Conservation (phyloP, 1,140 invertebrate species). For the Lepidurus couesii region DNA sequence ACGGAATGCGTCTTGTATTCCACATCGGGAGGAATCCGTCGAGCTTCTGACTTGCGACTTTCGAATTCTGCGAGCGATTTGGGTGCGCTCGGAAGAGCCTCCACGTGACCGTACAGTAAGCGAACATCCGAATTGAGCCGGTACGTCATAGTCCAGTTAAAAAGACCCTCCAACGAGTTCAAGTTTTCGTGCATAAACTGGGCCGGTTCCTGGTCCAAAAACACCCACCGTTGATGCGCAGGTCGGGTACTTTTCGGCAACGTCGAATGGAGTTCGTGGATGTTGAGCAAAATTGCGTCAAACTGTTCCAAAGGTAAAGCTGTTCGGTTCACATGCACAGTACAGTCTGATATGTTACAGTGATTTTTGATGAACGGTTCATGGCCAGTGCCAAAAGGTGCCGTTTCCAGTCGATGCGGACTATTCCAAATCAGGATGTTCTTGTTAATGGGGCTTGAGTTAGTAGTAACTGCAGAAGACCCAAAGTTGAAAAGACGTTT, state of each 20-base stretch:
- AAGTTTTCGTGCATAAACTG: slow-evolving; percentile 29
- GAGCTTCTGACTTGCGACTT: slow-evolving; percentile 50
- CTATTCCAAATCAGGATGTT: slow-evolving; percentile 30
- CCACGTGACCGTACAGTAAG: slow-evolving; percentile 44
- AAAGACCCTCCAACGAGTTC: slow-evolving; percentile 36
- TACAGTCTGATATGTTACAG: slow-evolving; percentile 24
- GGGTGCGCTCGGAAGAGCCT: slow-evolving; percentile 26
- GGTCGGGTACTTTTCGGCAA: background rate
- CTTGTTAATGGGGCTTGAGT: background rate
- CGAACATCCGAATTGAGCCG: slow-evolving; percentile 43
- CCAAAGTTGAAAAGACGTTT: too few relatives aligned
- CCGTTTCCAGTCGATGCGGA: slow-evolving; percentile 27
- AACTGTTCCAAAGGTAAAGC: background rate
- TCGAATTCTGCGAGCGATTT: background rate
- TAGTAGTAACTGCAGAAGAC: too few relatives aligned
- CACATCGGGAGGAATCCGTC: background rate
- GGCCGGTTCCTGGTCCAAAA: slow-evolving; percentile 39
- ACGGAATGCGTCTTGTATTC: background rate
- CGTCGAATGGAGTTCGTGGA: slow-evolving; percentile 23
- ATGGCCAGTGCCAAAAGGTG: slow-evolving; percentile 23
- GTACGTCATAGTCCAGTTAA: slow-evolving; percentile 51
- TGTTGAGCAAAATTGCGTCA: slow-evolving; percentile 31
- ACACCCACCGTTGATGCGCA: slow-evolving; percentile 35
- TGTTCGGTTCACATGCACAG: background rate
- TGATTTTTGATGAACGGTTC: slow-evolving; percentile 24